phyloP scores from a whole-genome alignment of 2,113 vertebrate genomes.

The Larimichthys crocea region DNA sequence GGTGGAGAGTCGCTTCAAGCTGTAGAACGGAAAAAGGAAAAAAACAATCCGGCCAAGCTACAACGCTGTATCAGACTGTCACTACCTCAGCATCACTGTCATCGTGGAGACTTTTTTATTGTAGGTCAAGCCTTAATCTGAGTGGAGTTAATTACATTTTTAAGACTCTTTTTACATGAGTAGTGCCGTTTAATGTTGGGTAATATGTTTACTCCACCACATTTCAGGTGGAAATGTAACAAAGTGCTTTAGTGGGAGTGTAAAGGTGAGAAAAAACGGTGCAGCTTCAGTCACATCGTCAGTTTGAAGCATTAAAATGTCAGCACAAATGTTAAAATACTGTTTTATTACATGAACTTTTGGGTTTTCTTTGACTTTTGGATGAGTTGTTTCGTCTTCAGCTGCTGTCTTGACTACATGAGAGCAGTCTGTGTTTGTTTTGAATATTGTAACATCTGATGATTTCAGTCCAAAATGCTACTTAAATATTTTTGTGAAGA shows the following conservation, averaged over 20 bases:
- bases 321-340: background rate
- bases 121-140: slow-evolving; percentile 41
- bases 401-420: background rate
- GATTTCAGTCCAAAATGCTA: background rate
- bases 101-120: slow-evolving; percentile 11
- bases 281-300: background rate
- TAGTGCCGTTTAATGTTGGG: background rate
- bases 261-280: background rate
- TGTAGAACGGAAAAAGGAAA: slow-evolving; percentile 71
- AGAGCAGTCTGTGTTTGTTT: background rate
- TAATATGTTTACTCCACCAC: slow-evolving; percentile 9
- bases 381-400: background rate
- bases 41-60: background rate
- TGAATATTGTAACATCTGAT: background rate
- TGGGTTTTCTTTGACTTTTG: background rate
- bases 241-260: background rate
- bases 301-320: background rate
- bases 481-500: background rate
- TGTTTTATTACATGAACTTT: background rate
- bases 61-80: background rate
- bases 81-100: slow-evolving; percentile 21
- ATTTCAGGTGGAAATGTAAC: background rate
- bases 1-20: slow-evolving; percentile 84
- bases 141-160: background rate
- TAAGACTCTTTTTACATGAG: background rate